Conservation (phyloP, 2,797 vertebrate species). For the Brachymystax lenok region DNA sequence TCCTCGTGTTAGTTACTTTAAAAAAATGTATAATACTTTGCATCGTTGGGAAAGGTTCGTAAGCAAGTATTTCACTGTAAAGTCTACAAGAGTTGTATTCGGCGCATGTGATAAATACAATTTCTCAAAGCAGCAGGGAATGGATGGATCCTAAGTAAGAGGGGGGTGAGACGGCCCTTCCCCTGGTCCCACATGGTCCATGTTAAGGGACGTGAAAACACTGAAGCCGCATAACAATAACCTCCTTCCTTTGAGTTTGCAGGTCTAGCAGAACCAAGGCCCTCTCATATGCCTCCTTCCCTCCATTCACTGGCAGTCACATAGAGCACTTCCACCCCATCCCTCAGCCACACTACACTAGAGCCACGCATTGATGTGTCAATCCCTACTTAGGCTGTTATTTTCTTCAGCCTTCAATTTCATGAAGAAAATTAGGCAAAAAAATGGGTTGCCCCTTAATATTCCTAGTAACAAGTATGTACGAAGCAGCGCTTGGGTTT, state of each 20-base stretch:
- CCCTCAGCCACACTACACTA: slow-evolving; percentile 63
- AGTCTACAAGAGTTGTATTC: no score
- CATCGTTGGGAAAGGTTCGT: no score
- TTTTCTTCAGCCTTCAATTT: slow-evolving; percentile 19
- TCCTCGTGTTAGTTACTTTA: no score
- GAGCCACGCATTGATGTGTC: slow-evolving; percentile 65
- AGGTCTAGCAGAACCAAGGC: slow-evolving; percentile 31
- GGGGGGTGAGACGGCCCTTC: neutral
- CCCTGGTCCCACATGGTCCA: slow-evolving; percentile 55
- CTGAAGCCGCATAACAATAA: slow-evolving; percentile 59
- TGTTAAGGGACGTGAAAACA: slow-evolving; percentile 59
- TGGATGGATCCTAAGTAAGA: slow-evolving; percentile 39
- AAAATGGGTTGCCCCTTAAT: slow-evolving; percentile 74
- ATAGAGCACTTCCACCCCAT: slow-evolving; percentile 28
- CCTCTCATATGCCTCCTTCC: neutral
- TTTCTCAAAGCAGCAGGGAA: no score
- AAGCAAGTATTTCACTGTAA: no score
- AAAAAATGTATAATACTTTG: no score
- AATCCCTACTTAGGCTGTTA: slow-evolving; percentile 56
- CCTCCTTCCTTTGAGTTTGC: slow-evolving; percentile 48
- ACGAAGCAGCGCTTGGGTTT: slow-evolving; percentile 75
- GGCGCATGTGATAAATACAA: no score
- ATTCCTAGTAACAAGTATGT: slow-evolving; percentile 70
- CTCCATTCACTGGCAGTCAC: slow-evolving; percentile 18
- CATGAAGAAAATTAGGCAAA: slow-evolving; percentile 56